A percentile compares a stretch with the other conserved stretches of the same genome.
Evolutionary conservation across 2,113 vertebrate genomes (phyloP).

Genomic region (Xiphophorus maculatus): DNA sequence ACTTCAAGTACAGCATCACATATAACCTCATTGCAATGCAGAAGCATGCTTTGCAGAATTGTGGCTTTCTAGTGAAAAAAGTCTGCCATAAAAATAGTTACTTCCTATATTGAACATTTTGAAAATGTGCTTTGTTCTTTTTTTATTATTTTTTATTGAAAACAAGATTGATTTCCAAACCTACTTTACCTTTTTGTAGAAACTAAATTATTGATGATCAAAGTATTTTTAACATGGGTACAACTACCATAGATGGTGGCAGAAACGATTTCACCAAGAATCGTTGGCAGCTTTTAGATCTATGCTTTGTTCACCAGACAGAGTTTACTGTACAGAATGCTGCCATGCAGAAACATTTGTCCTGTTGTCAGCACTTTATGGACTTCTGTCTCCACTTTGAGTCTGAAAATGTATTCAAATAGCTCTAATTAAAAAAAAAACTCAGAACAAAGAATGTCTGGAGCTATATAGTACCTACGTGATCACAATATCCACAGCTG

Average conservation of each 20-base stretch:
- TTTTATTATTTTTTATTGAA: not conserved
- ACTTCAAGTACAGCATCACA: no score
- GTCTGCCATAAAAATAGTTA: not conserved
- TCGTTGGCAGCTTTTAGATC: not conserved
- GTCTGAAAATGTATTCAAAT: slow-evolving; percentile 2
- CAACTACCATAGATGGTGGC: not conserved
- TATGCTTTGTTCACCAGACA: not conserved
- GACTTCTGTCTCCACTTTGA: not conserved
- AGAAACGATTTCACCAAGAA: not conserved
- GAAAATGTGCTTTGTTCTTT: not conserved
- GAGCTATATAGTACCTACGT: not conserved
- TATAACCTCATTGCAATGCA: not conserved
- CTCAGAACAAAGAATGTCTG: not conserved
- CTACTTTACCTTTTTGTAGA: not conserved
- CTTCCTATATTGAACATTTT: not conserved
- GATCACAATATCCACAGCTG: not conserved
- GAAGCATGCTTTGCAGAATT: not conserved
- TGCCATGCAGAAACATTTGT: not conserved
- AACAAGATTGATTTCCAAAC: not conserved
- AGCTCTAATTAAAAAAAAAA: not conserved
- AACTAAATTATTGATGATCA: not conserved
- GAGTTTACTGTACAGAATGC: not conserved
- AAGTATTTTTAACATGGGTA: not conserved
- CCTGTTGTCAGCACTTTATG: slow-evolving; percentile 1
- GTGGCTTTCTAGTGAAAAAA: not conserved